Evolutionary conservation across 2,888 invertebrate species (phyloP).

Genomic region (Spodoptera picta): DNA sequence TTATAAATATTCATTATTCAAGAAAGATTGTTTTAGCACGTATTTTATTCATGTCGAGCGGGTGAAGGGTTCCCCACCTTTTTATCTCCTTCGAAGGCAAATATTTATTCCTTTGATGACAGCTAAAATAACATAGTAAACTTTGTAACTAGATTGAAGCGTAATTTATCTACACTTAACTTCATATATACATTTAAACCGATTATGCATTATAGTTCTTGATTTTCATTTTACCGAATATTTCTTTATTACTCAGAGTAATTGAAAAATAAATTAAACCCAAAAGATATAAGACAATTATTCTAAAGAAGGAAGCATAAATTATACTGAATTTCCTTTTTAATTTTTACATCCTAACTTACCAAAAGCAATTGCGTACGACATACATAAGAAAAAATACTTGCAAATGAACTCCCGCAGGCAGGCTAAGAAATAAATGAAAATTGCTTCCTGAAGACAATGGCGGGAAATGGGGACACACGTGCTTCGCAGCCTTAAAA

Average conservation of each 20-base stretch:
- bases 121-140: not conserved
- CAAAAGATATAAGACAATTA: no score
- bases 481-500: conserved; percentile 18
- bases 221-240: no score
- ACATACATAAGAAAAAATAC: conserved; percentile 5
- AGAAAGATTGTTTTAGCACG: conserved; percentile 21
- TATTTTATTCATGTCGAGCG: conserved; percentile 33
- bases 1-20: conserved; percentile 14
- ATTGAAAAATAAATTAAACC: no score
- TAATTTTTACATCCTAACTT: not conserved
- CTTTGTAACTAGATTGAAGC: no score
- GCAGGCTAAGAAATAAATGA: conserved; percentile 17
- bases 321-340: no score
- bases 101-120: not conserved
- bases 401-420: conserved; percentile 11
- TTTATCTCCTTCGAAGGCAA: conserved; percentile 23
- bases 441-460: conserved; percentile 19
- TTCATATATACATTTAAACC: no score
- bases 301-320: no score
- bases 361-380: not conserved
- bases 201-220: no score
- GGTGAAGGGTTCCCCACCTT: conserved; percentile 26
- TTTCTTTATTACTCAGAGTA: no score
- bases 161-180: no score
- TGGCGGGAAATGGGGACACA: conserved; percentile 16